These are phyloP conservation scores for Ispidina picta DNA, from an alignment of 2,797 vertebrate species.

Conservation along the genomic window DNA sequence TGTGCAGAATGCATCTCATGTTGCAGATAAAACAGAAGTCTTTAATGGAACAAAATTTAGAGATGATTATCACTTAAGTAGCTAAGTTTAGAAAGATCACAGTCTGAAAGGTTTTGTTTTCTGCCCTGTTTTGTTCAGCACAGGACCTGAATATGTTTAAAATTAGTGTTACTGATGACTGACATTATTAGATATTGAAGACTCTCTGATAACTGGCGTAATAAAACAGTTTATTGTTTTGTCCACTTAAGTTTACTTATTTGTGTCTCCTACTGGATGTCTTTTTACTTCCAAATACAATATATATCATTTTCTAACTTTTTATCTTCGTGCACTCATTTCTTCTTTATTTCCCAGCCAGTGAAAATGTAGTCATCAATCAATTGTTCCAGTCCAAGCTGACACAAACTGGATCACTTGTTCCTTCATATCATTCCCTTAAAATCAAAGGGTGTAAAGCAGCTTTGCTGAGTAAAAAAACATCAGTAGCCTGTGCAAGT, in stretches of 20 bases:
- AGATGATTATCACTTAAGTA: not conserved
- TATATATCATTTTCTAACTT: not conserved
- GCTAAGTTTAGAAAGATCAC: not conserved
- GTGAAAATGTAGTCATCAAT: conserved; percentile 91
- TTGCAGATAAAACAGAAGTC: not conserved
- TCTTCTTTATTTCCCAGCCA: conserved; percentile 79
- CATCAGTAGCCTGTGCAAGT: conserved; percentile 50
- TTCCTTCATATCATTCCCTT: conserved; percentile 82
- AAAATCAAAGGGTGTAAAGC: conserved; percentile 86
- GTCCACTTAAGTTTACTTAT: not conserved
- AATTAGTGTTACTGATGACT: not conserved
- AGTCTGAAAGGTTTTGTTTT: not conserved
- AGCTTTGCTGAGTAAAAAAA: conserved; percentile 83
- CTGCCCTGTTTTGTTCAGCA: not conserved
- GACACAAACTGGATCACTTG: conserved; percentile 91
- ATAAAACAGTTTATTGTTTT: not conserved
- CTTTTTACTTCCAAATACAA: not conserved
- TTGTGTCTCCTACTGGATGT: not conserved
- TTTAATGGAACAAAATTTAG: not conserved
- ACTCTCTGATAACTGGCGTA: not conserved
- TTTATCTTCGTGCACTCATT: not conserved
- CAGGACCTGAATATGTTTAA: not conserved
- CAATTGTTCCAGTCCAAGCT: conserved; percentile 94
- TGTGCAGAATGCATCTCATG: not conserved
- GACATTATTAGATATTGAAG: not conserved